Base-by-base conservation (phyloP, 2,888 invertebrate genomes). In the Drosophila mimetica region DNA sequence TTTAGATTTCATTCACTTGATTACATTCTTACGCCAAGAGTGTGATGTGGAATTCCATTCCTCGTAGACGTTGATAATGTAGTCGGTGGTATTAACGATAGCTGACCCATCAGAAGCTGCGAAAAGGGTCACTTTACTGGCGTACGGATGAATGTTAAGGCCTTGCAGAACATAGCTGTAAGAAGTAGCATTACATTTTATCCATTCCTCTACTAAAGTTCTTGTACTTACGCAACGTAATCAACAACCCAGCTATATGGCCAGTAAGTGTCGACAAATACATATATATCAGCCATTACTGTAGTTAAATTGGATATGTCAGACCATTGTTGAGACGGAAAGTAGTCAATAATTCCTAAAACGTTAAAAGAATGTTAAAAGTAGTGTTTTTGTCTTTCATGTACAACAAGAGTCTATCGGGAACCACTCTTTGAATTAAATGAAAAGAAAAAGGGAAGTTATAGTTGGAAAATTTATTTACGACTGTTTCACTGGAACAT, bases 251-350 rank as follows among this genome's bases (percentile, higher is more conserved):
- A 90, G 13, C 92, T 86, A 80, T 93, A 96, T 5, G 92, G 92
- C 95, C 95, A 96, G 6, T 92, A 92, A 1, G 93, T 93, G 87
- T 96, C 96, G 28, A 96, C 77, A 51, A 94, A 94, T 28, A 96
- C 93, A 71, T 94, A 94, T 1, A 96, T 90, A 84, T 96, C 94
- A 0, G 94, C 93, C 46, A 92, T 92, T 8, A 92, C 75, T 14
- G 90, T 88, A 50, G 90, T 89, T 41, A 80, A 75, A 9, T 86
- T 85, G 5, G 84, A 87, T 14, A 85, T 59, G 63, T 92, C 88
- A 39, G 71, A 54, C 22, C 48, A 32, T 2, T 46, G 51, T 2
- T 65, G 61, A 8, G 16, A 20, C 20, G 72, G 65, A 50, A 83
- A 82, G 28, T 18, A 63, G 36, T 82, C 82, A 86, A 82, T 83